Conservation (phyloP, 2,113 vertebrate genomes). For the Sinocyclocheilus anshuiensis region DNA sequence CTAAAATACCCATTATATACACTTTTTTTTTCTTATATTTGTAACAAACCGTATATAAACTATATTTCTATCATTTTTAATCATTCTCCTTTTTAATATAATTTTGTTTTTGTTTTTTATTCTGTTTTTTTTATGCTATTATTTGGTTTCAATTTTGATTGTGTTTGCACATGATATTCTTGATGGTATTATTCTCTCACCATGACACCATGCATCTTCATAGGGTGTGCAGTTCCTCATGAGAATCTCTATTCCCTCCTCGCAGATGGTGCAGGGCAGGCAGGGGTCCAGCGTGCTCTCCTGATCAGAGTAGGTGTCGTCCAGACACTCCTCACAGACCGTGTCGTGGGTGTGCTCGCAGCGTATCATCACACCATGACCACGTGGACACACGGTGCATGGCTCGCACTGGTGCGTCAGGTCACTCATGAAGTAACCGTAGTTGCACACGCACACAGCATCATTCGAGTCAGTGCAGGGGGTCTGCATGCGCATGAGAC, state of each 20-base stretch:
- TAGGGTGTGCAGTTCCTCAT: slow-evolving; percentile 76
- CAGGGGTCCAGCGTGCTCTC: slow-evolving; percentile 94
- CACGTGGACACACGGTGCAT: slow-evolving; percentile 83
- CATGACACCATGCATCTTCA: slow-evolving; percentile 81
- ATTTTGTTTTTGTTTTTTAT: not conserved
- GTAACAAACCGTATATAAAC: not conserved
- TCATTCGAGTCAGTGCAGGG: slow-evolving; percentile 97
- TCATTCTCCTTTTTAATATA: not conserved
- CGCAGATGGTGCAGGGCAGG: slow-evolving; percentile 91
- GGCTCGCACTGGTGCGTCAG: slow-evolving; percentile 70
- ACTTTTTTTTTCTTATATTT: not conserved
- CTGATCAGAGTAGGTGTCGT: slow-evolving; percentile 87
- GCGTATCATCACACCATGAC: slow-evolving; percentile 81
- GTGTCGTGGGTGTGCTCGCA: slow-evolving; percentile 85
- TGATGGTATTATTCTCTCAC: slow-evolving; percentile 68
- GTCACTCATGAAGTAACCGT: slow-evolving; percentile 80
- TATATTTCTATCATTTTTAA: not conserved
- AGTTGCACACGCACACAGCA: slow-evolving; percentile 86
- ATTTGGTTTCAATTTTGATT: not conserved
- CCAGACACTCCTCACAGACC: slow-evolving; percentile 85
- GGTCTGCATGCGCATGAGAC: slow-evolving; percentile 87
- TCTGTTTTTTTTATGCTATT: not conserved
- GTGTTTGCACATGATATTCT: not conserved
- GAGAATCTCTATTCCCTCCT: slow-evolving; percentile 80
- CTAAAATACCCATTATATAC: too few species aligned